These are phyloP conservation scores for Sarcophilus harrisii DNA, from an alignment of 2,797 vertebrate genomes.

Conservation along the genomic window DNA sequence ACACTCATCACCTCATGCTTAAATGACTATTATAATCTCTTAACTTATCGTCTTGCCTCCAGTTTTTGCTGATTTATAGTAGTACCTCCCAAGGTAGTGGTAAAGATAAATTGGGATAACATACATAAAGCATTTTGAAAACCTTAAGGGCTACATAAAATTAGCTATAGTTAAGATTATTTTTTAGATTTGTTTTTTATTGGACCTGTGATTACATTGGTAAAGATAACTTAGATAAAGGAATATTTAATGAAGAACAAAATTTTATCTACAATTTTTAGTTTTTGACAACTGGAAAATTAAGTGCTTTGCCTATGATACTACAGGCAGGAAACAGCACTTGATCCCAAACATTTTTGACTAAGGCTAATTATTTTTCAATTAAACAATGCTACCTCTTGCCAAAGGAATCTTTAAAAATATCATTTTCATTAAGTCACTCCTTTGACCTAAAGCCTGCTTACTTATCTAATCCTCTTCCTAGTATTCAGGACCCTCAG, in stretches of 20 bases:
- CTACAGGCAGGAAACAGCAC: background rate
- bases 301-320: background rate
- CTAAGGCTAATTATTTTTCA: background rate
- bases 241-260: background rate
- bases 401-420: background rate
- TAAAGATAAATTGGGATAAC: background rate
- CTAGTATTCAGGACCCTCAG: background rate
- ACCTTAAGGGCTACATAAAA: background rate
- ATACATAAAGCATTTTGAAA: background rate
- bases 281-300: background rate
- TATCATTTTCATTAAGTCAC: background rate
- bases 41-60: background rate
- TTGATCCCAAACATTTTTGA: background rate
- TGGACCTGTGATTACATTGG: background rate
- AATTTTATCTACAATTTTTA: background rate
- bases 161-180: background rate
- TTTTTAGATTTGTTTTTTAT: background rate
- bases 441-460: background rate
- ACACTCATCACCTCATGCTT: background rate
- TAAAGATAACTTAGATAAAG: background rate
- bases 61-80: background rate
- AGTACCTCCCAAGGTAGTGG: background rate
- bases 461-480: background rate
- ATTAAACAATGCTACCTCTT: background rate
- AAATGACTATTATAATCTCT: background rate